Conservation (phyloP, 2,797 vertebrate species). For the Coregonus sp. region DNA sequence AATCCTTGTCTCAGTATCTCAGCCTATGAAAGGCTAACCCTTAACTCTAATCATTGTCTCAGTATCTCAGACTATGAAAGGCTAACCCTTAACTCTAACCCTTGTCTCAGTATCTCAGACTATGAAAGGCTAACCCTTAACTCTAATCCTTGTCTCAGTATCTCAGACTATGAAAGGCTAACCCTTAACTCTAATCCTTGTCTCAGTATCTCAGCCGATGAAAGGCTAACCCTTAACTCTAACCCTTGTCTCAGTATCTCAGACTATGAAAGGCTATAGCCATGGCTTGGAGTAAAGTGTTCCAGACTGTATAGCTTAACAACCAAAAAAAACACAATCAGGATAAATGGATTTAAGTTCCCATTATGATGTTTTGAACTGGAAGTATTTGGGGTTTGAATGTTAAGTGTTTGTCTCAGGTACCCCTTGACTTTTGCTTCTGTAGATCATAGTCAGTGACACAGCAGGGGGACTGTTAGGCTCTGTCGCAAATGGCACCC, state of each 20-base stretch:
- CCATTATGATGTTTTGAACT: not conserved
- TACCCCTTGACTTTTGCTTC: not conserved
- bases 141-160: too few relatives aligned
- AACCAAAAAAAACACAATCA: conserved; percentile 10
- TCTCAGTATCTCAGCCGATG: too few relatives aligned
- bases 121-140: not conserved
- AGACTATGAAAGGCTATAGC: conserved; percentile 20
- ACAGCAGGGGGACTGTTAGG: not conserved
- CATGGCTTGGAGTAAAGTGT: conserved; percentile 1
- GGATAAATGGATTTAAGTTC: conserved; percentile 29
- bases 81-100: conserved; percentile 8
- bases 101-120: conserved; percentile 1
- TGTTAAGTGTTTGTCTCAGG: conserved; percentile 31
- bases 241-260: too few relatives aligned
- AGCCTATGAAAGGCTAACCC: too few relatives aligned
- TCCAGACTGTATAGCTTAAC: conserved; percentile 28
- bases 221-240: too few relatives aligned
- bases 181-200: too few relatives aligned
- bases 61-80: conserved; percentile 9
- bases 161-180: too few relatives aligned
- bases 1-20: too few relatives aligned
- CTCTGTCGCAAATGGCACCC: too few relatives aligned
- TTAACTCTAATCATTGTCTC: too few relatives aligned
- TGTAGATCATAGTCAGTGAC: not conserved
- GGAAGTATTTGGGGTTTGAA: conserved; percentile 24